Conservation (phyloP, 2,797 vertebrate genomes). For the Capromys pilorides region DNA sequence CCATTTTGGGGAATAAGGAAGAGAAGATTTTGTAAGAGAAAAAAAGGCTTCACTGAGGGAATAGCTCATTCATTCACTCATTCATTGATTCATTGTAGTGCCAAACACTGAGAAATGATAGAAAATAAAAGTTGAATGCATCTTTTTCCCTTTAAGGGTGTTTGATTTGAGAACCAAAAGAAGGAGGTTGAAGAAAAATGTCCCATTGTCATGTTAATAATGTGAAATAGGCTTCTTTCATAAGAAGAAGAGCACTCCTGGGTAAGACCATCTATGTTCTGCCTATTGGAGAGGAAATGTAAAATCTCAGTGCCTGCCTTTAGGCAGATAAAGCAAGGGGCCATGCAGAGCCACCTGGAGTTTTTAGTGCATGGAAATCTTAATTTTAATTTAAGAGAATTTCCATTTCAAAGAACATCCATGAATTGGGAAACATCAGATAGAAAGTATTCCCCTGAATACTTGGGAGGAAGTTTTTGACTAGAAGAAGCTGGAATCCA, state of each 20-base stretch:
- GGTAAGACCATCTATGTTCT: background rate
- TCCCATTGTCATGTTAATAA: background rate
- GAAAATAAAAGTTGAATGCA: background rate
- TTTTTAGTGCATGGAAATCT: background rate
- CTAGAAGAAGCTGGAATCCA: background rate
- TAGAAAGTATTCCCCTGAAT: background rate
- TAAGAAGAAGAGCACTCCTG: background rate
- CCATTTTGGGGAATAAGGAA: background rate
- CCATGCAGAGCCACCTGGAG: background rate
- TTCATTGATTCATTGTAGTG: background rate
- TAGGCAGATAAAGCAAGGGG: background rate
- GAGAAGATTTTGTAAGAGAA: background rate
- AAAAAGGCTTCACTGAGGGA: background rate
- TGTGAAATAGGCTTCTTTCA: background rate
- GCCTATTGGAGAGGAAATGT: background rate
- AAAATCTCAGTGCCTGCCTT: background rate
- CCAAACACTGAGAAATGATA: background rate
- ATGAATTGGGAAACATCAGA: background rate
- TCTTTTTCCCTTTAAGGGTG: background rate
- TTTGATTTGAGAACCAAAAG: background rate
- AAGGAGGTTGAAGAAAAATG: background rate
- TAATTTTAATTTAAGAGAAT: conserved; percentile 38
- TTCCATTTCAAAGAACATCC: background rate
- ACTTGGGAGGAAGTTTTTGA: background rate
- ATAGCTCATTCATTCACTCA: background rate